Percentiles rank a stretch among this genome's conserved stretches.
Conservation (phyloP, 1,140 invertebrate species). For the Oncopodura yosiiana region DNA sequence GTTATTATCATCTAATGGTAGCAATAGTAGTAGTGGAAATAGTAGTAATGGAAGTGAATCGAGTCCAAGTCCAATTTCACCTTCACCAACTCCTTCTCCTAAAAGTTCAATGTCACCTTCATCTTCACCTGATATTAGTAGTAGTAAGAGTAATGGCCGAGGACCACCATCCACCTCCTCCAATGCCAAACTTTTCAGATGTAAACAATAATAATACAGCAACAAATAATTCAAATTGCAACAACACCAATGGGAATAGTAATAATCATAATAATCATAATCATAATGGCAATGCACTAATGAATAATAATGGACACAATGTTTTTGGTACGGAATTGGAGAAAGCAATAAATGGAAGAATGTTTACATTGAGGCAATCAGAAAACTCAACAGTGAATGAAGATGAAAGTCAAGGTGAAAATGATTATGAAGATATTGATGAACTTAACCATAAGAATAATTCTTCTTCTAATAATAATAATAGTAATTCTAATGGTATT, state of each 20-base stretch:
- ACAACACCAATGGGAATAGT: neutral
- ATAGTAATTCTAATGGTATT: neutral
- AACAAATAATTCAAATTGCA: neutral
- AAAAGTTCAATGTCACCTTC: neutral
- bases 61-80: constrained; percentile 6
- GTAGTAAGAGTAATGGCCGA: neutral
- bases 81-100: constrained; percentile 20
- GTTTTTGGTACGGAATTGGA: neutral
- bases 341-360: neutral
- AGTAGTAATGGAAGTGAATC: constrained; percentile 11
- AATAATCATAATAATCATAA: neutral
- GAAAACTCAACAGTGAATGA: neutral
- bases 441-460: constrained; percentile 14
- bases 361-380: neutral
- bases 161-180: constrained; percentile 23
- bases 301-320: neutral
- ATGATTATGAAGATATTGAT: constrained; percentile 36
- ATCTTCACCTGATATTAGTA: neutral
- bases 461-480: constrained; percentile 14
- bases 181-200: constrained; percentile 15
- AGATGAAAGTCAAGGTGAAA: constrained; percentile 14
- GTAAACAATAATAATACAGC: constrained; percentile 6
- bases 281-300: neutral
- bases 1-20: neutral
- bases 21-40: too few species aligned